These are phyloP conservation scores for Onthophagus taurus DNA, from an alignment of 1,140 invertebrate genomes.

Conservation along the genomic window DNA sequence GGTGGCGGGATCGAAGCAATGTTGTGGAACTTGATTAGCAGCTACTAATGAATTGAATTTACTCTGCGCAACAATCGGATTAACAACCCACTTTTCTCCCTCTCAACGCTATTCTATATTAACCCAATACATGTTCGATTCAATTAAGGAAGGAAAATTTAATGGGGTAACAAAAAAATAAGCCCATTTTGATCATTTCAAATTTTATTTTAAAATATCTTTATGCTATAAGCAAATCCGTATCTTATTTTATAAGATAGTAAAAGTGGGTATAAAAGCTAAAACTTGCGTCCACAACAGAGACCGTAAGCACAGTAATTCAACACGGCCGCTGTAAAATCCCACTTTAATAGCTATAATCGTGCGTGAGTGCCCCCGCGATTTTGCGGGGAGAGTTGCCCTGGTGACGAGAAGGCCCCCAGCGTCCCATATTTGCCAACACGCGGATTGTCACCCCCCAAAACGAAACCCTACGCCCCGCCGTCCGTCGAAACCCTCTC, in stretches of 20 bases:
- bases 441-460: slow-evolving; percentile 27
- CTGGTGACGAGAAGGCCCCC: slow-evolving; percentile 24
- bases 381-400: slow-evolving; percentile 24
- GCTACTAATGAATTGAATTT: slow-evolving; percentile 31
- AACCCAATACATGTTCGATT: slow-evolving; percentile 24
- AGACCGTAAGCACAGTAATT: slow-evolving; percentile 22
- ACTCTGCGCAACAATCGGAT: slow-evolving; percentile 28
- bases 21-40: slow-evolving; percentile 33
- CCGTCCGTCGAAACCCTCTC: too few species aligned
- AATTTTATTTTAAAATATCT: too few species aligned
- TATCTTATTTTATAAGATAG: too few species aligned
- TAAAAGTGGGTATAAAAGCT: background rate
- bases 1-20: slow-evolving; percentile 23
- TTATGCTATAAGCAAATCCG: too few species aligned
- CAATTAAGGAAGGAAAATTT: too few species aligned
- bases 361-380: slow-evolving; percentile 29
- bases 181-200: too few species aligned
- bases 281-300: background rate
- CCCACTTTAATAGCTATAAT: slow-evolving; percentile 34
- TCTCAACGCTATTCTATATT: slow-evolving; percentile 1
- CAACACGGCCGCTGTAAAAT: slow-evolving; percentile 26
- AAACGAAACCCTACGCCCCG: too few species aligned
- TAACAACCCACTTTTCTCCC: slow-evolving; percentile 20
- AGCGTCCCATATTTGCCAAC: slow-evolving; percentile 25
- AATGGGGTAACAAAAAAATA: too few species aligned